Conservation (phyloP, 2,888 invertebrate genomes). For the Steinernema carpocapsae region DNA sequence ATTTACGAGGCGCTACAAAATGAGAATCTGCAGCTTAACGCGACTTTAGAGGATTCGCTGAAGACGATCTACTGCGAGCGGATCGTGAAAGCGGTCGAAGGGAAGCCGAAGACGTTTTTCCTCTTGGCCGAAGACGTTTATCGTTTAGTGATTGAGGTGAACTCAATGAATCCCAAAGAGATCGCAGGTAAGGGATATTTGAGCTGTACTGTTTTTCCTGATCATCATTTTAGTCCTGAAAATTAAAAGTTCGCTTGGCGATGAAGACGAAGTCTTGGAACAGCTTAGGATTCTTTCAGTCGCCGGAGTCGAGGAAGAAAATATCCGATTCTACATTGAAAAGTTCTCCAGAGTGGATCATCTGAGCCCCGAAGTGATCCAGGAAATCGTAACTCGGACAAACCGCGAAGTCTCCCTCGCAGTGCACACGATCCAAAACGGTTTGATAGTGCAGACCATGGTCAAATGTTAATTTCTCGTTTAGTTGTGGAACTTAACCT, state of each 20-base stretch:
- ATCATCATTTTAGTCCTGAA: constrained; percentile 16
- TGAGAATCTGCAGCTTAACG: constrained; percentile 46
- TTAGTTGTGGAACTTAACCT: constrained; percentile 36
- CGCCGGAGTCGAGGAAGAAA: constrained; percentile 19
- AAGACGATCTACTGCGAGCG: constrained; percentile 32
- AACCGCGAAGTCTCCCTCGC: constrained; percentile 24
- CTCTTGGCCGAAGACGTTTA: constrained; percentile 30
- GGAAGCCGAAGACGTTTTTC: constrained; percentile 2
- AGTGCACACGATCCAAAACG: neutral
- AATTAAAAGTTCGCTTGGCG: neutral
- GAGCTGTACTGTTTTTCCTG: neutral
- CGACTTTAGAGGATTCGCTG: constrained; percentile 15
- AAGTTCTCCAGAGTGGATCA: neutral
- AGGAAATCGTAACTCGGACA: constrained; percentile 23
- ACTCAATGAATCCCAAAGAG: constrained; percentile 1
- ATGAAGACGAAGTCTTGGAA: constrained; percentile 26
- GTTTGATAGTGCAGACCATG: neutral
- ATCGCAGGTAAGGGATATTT: constrained; percentile 12
- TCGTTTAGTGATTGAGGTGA: constrained; percentile 13
- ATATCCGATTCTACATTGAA: constrained; percentile 13
- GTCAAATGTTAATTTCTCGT: neutral
- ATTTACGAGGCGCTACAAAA: constrained; percentile 50
- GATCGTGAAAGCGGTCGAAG: neutral
- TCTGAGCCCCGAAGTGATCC: constrained; percentile 27
- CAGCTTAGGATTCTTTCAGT: neutral